Percentiles rank a stretch among this genome's conserved stretches.
These are phyloP conservation scores for Anguilla marmorata DNA, from an alignment of 2,797 vertebrate species.

Conservation along the genomic window DNA sequence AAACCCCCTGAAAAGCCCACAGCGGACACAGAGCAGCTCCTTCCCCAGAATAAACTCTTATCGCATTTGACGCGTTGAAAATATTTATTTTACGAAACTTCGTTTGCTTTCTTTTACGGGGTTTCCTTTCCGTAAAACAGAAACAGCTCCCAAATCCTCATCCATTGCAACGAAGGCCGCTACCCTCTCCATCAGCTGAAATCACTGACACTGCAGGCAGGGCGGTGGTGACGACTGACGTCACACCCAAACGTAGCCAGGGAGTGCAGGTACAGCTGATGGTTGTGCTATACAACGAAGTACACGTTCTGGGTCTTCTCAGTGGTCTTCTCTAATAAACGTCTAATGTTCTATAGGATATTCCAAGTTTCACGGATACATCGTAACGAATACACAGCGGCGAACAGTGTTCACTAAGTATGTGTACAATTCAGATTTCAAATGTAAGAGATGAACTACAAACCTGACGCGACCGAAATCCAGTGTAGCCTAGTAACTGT, in stretches of 20 bases:
- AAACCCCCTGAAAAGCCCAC: constrained; percentile 50
- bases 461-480: no score
- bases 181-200: constrained; percentile 60
- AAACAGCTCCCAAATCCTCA: constrained; percentile 40
- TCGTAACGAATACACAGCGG: not conserved
- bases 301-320: constrained; percentile 12
- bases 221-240: constrained; percentile 73
- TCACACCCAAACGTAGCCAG: constrained; percentile 64
- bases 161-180: constrained; percentile 59
- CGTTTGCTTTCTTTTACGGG: constrained; percentile 37
- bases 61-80: constrained; percentile 30
- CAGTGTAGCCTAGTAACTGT: not conserved
- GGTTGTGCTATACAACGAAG: constrained; percentile 42
- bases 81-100: constrained; percentile 31
- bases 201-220: constrained; percentile 60
- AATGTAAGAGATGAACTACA: not conserved
- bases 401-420: not conserved
- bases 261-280: constrained; percentile 63
- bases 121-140: constrained; percentile 25
- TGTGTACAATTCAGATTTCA: not conserved
- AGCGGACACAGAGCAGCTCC: constrained; percentile 55
- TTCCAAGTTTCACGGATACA: not conserved
- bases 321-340: not conserved
- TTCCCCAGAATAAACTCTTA: constrained; percentile 51
- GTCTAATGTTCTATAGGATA: not conserved